Percentiles rank a stretch among this genome's conserved stretches.
Conservation (phyloP, 1,140 invertebrate species). For the Drosophila arizonae region DNA sequence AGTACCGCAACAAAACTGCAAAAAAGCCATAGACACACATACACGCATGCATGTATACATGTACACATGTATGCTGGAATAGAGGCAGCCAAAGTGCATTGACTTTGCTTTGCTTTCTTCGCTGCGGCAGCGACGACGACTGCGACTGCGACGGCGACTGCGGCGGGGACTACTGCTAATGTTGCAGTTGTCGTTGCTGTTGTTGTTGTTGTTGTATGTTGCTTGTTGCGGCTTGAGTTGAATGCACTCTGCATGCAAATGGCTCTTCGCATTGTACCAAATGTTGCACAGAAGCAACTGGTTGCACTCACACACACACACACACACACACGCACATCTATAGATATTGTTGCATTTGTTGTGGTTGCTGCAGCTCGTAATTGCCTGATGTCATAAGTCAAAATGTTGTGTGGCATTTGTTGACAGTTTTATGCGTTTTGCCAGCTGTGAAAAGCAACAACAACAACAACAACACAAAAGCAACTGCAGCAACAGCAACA, state of each 20-base stretch:
- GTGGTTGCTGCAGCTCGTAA: conserved; percentile 62
- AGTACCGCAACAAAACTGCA: conserved; percentile 74
- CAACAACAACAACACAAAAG: conserved; percentile 5
- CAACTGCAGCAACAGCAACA: conserved; percentile 7
- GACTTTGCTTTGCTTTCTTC: conserved; percentile 64
- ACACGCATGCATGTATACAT: neutral
- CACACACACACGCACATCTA: neutral
- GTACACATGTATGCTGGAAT: conserved; percentile 15
- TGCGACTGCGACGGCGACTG: neutral
- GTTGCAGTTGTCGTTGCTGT: conserved; percentile 28
- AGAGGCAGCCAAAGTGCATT: conserved; percentile 71
- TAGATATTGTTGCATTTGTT: conserved; percentile 4
- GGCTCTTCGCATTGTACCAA: conserved; percentile 23
- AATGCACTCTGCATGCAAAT: conserved; percentile 63
- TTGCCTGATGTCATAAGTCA: conserved; percentile 78
- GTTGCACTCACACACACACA: conserved; percentile 7
- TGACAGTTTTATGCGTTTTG: conserved; percentile 63
- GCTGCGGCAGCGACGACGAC: conserved; percentile 12
- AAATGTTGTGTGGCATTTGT: conserved; percentile 63
- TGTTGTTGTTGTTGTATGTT: conserved; percentile 34
- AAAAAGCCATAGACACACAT: conserved; percentile 28
- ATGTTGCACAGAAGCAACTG: conserved; percentile 43
- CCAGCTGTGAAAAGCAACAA: conserved; percentile 15
- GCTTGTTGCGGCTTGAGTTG: conserved; percentile 48
- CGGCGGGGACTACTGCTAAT: neutral